These are phyloP conservation scores for Julus scandinavius DNA, from an alignment of 2,888 invertebrate genomes.

Conservation along the genomic window DNA sequence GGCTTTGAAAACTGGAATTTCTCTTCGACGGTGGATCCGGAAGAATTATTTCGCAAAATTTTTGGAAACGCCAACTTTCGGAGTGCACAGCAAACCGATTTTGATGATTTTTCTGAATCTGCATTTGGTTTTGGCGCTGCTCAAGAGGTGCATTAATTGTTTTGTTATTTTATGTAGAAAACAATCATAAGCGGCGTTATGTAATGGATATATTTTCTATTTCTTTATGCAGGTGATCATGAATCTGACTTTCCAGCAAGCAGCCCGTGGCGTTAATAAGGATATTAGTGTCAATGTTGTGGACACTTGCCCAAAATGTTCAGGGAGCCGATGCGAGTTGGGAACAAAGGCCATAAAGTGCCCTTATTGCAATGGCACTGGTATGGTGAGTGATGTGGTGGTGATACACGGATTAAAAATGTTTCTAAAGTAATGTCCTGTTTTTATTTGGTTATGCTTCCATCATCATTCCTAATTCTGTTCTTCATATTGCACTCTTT, in stretches of 20 bases:
- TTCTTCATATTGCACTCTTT: neutral
- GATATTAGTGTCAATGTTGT: slow-evolving; percentile 90
- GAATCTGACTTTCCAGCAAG: slow-evolving; percentile 90
- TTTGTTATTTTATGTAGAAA: neutral
- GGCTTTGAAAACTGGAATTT: slow-evolving; percentile 82
- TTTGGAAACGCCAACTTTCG: slow-evolving; percentile 72
- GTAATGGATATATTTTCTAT: neutral
- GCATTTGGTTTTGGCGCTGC: slow-evolving; percentile 90
- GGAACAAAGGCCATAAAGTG: slow-evolving; percentile 93
- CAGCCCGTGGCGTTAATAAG: slow-evolving; percentile 95
- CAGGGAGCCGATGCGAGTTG: slow-evolving; percentile 84
- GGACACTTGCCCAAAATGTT: slow-evolving; percentile 91
- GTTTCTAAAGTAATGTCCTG: slow-evolving; percentile 61
- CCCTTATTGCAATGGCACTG: slow-evolving; percentile 94
- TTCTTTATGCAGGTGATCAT: slow-evolving; percentile 75
- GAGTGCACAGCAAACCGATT: slow-evolving; percentile 66
- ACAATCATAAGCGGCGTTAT: neutral
- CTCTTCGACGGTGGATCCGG: slow-evolving; percentile 90
- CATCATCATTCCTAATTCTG: no score
- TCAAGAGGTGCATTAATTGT: slow-evolving; percentile 76
- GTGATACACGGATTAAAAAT: no score
- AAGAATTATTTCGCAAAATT: slow-evolving; percentile 95
- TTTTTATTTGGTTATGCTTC: neutral
- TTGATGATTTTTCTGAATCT: slow-evolving; percentile 88
- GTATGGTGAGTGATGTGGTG: slow-evolving; percentile 92